Base-by-base conservation (phyloP, 2,113 vertebrate genomes). In the Ptilorrhoa leucosticta region DNA sequence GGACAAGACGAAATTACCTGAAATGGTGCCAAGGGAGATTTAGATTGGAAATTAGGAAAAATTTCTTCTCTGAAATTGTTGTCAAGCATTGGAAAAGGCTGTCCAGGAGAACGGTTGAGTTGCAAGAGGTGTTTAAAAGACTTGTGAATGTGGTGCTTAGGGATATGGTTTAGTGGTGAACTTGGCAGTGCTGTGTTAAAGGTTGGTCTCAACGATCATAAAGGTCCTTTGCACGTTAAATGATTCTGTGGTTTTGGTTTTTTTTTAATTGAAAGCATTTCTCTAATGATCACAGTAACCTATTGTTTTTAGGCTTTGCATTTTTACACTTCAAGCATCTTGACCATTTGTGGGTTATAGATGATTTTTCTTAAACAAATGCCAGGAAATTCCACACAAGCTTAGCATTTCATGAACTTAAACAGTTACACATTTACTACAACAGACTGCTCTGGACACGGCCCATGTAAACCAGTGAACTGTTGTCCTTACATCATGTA, bases 311-410 rank as follows among this genome's bases (percentile, higher is more conserved):
- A 53, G 27, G n/a, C 16, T 86, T 82, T 40, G 19, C 35, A 39
- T 75, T 95, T 93, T 92, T 47, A 64, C 1, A 2, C 22, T 65
- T 79, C 14, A 83, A 48, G 37, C 42, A 89, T 73, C 28, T 84
- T 48, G 50, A 89, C 37, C 40, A 77, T 48, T 80, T 83, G 35
- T 57, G 50, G 39, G 33, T 75, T 78, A 75, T 33, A 82, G 51
- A 20, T 72, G 71, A 1, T 73, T 83, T 94, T 73, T 45, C 56
- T 93, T 66, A 89, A 92, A 81, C 39, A 95, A 91, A 87, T 33
- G 21, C 30, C 93, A 87, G 76, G 76, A 93, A 96, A 96, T 92
- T 94, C 83, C 92, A 91, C 27, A 78, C 60, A 84, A 89, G 56
- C 33, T 84, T 87, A 91, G 71, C 91, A 90, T 85, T 86, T 69